Percentiles rank a stretch among this genome's conserved stretches.
These are phyloP conservation scores for Calyptomena viridis DNA, from an alignment of 2,113 vertebrate genomes.

Conservation along the genomic window DNA sequence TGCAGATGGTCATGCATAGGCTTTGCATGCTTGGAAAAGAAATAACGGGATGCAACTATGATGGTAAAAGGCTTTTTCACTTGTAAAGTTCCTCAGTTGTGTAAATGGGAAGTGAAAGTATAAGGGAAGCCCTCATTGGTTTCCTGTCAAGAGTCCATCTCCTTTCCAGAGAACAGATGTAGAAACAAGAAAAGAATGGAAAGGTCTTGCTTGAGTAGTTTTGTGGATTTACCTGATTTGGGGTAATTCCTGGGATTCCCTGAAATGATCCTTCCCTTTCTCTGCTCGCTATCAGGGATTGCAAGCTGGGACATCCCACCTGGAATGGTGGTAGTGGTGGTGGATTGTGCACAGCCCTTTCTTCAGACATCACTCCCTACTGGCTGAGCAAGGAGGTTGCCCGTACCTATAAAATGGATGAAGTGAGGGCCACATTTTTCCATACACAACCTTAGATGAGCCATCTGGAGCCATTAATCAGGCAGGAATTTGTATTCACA, in stretches of 20 bases:
- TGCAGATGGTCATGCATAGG: neutral
- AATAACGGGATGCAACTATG: neutral
- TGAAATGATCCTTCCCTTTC: neutral
- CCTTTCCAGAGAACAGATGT: neutral
- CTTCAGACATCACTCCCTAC: neutral
- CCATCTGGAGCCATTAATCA: neutral
- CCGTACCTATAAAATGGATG: neutral
- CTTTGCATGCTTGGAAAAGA: neutral
- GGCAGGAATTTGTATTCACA: neutral
- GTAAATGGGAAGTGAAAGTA: neutral
- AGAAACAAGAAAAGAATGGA: neutral
- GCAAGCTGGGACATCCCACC: neutral
- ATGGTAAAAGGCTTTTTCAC: neutral
- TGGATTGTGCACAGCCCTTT: neutral
- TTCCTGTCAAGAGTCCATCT: neutral
- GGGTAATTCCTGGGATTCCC: neutral
- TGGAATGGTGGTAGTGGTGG: neutral
- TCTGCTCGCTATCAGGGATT: neutral
- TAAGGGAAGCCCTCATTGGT: neutral
- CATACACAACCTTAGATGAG: neutral
- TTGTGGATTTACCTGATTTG: neutral
- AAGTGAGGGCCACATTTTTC: neutral
- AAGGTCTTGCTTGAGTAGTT: neutral
- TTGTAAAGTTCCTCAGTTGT: neutral
- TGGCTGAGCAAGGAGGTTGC: neutral